phyloP scores from a whole-genome alignment of 2,888 invertebrate species.

The Caenorhabditis doughertyi region DNA sequence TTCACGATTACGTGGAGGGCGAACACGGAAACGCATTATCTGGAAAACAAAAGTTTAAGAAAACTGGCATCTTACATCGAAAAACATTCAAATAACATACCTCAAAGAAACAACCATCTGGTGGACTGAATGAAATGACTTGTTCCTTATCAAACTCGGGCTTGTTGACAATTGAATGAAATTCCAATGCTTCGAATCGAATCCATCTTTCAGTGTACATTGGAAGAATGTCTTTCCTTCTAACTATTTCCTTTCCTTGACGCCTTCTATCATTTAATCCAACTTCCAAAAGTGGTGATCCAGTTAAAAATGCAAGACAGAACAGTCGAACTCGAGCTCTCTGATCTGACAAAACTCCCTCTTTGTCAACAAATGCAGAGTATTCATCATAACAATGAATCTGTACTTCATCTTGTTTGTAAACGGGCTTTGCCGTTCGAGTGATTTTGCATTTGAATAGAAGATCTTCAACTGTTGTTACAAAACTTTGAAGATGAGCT shows the following conservation, averaged over 20 bases:
- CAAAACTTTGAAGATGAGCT: slow-evolving; percentile 94
- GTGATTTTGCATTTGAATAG: slow-evolving; percentile 90
- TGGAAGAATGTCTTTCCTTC: slow-evolving; percentile 98
- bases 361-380: slow-evolving; percentile 85
- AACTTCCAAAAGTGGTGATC: slow-evolving; percentile 96
- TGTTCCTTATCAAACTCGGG: slow-evolving; percentile 88
- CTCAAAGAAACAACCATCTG: slow-evolving; percentile 82
- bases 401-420: slow-evolving; percentile 94
- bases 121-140: slow-evolving; percentile 82
- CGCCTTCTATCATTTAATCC: slow-evolving; percentile 92
- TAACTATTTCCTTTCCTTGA: slow-evolving; percentile 90
- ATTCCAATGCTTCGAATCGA: slow-evolving; percentile 93
- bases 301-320: slow-evolving; percentile 96
- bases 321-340: slow-evolving; percentile 95
- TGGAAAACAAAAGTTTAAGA: slow-evolving; percentile 44
- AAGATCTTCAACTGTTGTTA: slow-evolving; percentile 93
- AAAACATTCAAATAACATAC: slow-evolving; percentile 43
- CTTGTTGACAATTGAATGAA: slow-evolving; percentile 92
- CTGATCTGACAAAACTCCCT: slow-evolving; percentile 89
- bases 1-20: slow-evolving; percentile 96
- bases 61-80: not conserved
- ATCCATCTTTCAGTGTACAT: slow-evolving; percentile 98
- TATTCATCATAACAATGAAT: slow-evolving; percentile 83
- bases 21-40: slow-evolving; percentile 86
- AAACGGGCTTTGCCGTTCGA: slow-evolving; percentile 86